Evolutionary conservation across 2,797 vertebrate genomes (phyloP), one percentile per base, ranked within the genome.

Genomic region (Odontamblyopus lacepedii): DNA sequence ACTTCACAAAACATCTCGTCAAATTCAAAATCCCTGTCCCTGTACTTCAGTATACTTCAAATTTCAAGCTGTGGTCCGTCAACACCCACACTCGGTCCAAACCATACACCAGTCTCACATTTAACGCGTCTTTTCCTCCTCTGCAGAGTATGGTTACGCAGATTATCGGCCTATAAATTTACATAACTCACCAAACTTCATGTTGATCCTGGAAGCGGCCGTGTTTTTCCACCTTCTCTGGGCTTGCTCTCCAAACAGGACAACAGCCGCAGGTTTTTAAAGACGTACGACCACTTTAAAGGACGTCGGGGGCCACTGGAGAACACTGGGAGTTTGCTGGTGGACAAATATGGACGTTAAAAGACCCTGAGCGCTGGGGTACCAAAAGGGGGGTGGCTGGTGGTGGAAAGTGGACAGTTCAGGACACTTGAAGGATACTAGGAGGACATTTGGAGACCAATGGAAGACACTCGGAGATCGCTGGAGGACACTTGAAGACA

Each of bases 101-200:
- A 30, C 26, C 51, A 15, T 71, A 77, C 71, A 78, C 61, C 71
- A 57, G 66, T 64, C 41, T 79, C 67, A n/a, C 7, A 63, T 72
- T 75, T 73, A 59, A 69, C 73, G 67, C 79, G 16, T 26, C 73
- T 73, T 71, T 59, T 18, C 44, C 69, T 74, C 70, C 51, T 70
- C 7, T 63, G 50, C 73, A 16, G 57, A 50, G 26, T 55, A 64
- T 64, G 70, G 73, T 70, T 77, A 82, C 81, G 82, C 83, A 65
- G 41, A 50, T 86, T 78, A 87, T 83, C 79, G 78, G 59, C 59
- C 62, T 75, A 77, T 83, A 81, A 77, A 68, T 64, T 84, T 79
- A 32, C 72, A 77, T 74, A 67, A 77, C 50, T 15, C 3, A 77
- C 89, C 88, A 87, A 89, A 73, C 75, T 76, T 77, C 83, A 85